Evolutionary conservation across 2,113 vertebrate genomes (phyloP), one percentile per base, ranked within the genome.

Genomic region (Leptosomus discolor): DNA sequence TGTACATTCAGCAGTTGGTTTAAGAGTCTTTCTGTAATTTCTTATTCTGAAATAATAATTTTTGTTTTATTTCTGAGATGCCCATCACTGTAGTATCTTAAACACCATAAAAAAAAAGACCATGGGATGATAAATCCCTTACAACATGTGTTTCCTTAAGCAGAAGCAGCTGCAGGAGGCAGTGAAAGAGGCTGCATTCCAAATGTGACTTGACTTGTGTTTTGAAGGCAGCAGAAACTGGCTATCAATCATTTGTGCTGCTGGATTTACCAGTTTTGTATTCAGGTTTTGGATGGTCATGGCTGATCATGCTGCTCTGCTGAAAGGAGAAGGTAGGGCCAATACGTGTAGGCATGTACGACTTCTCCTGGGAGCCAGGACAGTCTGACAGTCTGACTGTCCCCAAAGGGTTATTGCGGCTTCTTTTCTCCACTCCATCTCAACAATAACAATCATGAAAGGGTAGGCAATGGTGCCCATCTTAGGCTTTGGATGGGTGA

Each of bases 331-430:
- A 70, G 29, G 30, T 22, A 56, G 21, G 53, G 18, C 29, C 26
- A n/a, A 12, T 29, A 23, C 18, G 14, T 2, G 23, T 8, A 41
- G 48, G 30, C 4, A 14, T 26, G 10, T 30, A 17, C 0, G 3
- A 18, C 23, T 69, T n/a, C 30, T 65, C 27, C 50, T 64, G 18
- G 54, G 16, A 65, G 29, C 24, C 81, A 77, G 29, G 65, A 43
- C 0, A 2, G 9, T 48, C 53, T 32, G 43, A 48, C 14, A 30
- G 23, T 23, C 19, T 48, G 41, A 89, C 21, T 36, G 9, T 20
- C 36, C 11, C 63, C 58, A 65, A 73, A 63, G 16, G 11, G 30
- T 50, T 65, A 43, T 23, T 77, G 30, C 2, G 5, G 24, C 15
- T 67, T 87, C 32, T 71, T 36, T 23, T 18, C n/a, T 82, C 30